Conservation (phyloP, 2,888 invertebrate genomes). For the Drosophila antonietae region DNA sequence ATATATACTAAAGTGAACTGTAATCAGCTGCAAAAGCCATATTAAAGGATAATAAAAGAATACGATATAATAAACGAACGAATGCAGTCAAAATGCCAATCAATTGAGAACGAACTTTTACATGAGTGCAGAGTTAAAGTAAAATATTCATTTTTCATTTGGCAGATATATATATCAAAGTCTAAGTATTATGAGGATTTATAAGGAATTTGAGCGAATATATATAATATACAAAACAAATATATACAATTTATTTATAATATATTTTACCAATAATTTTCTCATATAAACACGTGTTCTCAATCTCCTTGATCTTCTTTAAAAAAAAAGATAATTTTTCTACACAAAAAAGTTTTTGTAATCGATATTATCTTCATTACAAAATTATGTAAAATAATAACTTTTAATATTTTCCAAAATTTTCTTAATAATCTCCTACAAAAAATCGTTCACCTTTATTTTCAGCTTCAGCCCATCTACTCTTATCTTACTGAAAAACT, state of each 20-base stretch:
- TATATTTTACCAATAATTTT: no score
- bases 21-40: conserved; percentile 34
- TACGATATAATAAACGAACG: conserved; percentile 15
- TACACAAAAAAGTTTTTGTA: no score
- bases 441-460: background rate
- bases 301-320: no score
- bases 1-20: conserved; percentile 29
- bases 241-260: no score
- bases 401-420: background rate
- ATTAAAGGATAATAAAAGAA: conserved; percentile 43
- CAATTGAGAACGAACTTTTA: background rate
- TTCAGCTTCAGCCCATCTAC: background rate
- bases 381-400: no score
- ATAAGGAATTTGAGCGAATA: no score
- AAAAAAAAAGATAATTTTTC: no score
- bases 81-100: conserved; percentile 6
- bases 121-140: background rate
- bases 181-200: background rate
- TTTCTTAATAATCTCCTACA: background rate
- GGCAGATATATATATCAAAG: background rate
- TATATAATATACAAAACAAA: no score
- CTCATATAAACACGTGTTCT: no score
- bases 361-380: no score
- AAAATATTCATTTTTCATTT: background rate
- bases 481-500: background rate